These are phyloP conservation scores for Rhinella marina DNA, from an alignment of 2,797 vertebrate species.

Conservation along the genomic window DNA sequence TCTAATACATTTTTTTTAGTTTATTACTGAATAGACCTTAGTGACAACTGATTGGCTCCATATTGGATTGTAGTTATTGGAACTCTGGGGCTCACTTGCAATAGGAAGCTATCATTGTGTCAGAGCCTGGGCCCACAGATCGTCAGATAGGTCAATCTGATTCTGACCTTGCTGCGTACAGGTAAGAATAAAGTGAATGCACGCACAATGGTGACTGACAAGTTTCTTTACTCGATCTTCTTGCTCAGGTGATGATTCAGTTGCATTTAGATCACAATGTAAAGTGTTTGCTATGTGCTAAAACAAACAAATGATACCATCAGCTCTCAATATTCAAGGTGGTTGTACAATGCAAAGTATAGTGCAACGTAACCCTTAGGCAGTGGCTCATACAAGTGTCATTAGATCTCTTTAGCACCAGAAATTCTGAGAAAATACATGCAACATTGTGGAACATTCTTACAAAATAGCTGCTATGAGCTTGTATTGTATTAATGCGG, in stretches of 20 bases:
- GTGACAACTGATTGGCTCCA: too few species aligned
- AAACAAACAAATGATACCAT: not conserved
- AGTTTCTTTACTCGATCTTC: not conserved
- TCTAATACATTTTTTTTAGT: too few species aligned
- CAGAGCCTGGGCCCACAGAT: not conserved
- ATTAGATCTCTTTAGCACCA: not conserved
- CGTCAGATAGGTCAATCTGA: not conserved
- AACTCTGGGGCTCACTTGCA: not conserved
- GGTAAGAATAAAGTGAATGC: too few species aligned
- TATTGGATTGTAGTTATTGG: too few species aligned
- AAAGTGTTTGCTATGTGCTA: not conserved
- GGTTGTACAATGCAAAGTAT: not conserved
- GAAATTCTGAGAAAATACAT: not conserved
- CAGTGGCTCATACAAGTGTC: not conserved
- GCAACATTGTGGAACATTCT: not conserved
- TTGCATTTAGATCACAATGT: not conserved
- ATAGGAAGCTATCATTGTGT: not conserved
- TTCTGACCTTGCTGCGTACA: too few species aligned
- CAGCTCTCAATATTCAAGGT: not conserved
- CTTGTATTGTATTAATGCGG: not conserved
- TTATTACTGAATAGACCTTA: too few species aligned
- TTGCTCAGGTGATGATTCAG: not conserved
- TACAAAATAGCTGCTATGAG: too few species aligned
- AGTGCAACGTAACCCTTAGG: not conserved
- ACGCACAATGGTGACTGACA: not conserved